These are phyloP conservation scores for Stenodera caucasica DNA, from an alignment of 2,888 invertebrate genomes.

Conservation along the genomic window DNA sequence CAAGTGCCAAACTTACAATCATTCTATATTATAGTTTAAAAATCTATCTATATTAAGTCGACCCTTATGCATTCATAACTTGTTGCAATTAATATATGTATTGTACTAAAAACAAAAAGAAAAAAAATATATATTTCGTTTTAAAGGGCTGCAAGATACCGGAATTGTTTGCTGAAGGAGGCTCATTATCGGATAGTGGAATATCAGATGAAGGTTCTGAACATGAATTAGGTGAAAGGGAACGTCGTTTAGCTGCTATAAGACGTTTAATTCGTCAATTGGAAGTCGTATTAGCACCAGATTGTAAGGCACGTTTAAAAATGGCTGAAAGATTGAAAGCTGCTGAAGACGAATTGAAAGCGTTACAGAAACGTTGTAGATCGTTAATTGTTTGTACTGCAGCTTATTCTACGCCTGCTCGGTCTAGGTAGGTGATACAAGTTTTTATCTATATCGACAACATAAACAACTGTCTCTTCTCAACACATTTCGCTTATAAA, in stretches of 20 bases:
- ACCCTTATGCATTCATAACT: conserved; percentile 17
- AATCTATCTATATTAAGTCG: conserved; percentile 19
- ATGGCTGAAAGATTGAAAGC: conserved; percentile 72
- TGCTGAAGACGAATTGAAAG: conserved; percentile 71
- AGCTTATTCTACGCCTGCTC: conserved; percentile 51
- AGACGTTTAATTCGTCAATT: conserved; percentile 68
- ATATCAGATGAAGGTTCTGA: conserved; percentile 75
- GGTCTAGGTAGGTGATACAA: conserved; percentile 40
- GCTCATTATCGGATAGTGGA: conserved; percentile 77
- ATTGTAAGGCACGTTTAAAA: conserved; percentile 65
- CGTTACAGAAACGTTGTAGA: conserved; percentile 71
- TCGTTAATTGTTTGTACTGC: conserved; percentile 64
- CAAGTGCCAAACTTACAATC: conserved; percentile 31
- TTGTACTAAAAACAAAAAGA: background rate
- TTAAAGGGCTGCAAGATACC: conserved; percentile 54
- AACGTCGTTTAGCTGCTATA: conserved; percentile 67
- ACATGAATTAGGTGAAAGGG: conserved; percentile 68
- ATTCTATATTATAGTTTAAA: conserved; percentile 23
- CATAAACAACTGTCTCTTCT: conserved; percentile 33
- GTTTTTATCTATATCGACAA: conserved; percentile 32
- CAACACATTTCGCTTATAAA: conserved; percentile 42
- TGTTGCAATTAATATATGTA: background rate
- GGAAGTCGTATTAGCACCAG: conserved; percentile 69
- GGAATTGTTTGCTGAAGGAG: conserved; percentile 59
- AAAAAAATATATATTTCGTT: background rate